These are phyloP conservation scores for Cantharis lateralis DNA, from an alignment of 2,888 invertebrate genomes.

Conservation along the genomic window DNA sequence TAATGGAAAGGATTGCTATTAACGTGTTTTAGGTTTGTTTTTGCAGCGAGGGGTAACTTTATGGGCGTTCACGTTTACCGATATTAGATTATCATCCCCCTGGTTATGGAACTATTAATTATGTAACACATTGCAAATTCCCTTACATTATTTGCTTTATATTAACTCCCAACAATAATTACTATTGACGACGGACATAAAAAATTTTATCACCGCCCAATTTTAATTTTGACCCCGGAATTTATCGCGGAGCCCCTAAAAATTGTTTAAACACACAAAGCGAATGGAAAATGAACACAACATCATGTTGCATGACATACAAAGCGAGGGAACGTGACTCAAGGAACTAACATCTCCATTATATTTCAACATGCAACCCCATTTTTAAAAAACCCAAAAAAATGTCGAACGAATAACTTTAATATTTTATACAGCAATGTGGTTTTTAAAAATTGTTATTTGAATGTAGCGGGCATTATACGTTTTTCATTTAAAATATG, in stretches of 20 bases:
- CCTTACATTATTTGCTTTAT: not conserved
- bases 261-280: not conserved
- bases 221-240: not conserved
- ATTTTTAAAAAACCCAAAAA: not conserved
- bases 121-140: constrained; percentile 2
- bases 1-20: constrained; percentile 44
- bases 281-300: not conserved
- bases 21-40: constrained; percentile 44
- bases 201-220: not conserved
- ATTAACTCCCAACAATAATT: not conserved
- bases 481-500: not conserved
- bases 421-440: not conserved
- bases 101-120: constrained; percentile 19
- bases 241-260: not conserved
- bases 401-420: not conserved
- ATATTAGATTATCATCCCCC: constrained; percentile 3
- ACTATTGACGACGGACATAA: not conserved
- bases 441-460: not conserved
- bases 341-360: not conserved
- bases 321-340: not conserved
- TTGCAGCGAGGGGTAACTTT: constrained; percentile 35
- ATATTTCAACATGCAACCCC: not conserved
- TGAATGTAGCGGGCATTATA: not conserved
- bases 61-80: constrained; percentile 22
- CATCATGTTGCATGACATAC: not conserved